Evolutionary conservation across 2,888 invertebrate genomes (phyloP).

Genomic region (Rhodophaea formosa): DNA sequence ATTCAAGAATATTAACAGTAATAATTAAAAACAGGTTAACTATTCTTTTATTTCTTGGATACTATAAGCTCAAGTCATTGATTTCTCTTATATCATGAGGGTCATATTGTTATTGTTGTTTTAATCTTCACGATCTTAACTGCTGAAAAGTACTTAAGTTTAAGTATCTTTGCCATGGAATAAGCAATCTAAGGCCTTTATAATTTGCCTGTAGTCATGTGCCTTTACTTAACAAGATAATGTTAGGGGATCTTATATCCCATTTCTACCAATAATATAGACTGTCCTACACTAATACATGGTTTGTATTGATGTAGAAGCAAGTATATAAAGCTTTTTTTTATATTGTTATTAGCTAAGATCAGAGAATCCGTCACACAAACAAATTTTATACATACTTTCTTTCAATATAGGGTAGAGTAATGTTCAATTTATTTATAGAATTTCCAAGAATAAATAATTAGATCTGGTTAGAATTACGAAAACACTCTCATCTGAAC

Average conservation of each 20-base stretch:
- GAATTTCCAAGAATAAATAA: background rate
- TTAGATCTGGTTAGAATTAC: conserved; percentile 8
- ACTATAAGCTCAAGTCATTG: background rate
- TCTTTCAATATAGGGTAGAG: background rate
- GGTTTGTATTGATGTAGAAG: background rate
- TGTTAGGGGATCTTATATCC: conserved; percentile 2
- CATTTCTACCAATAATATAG: conserved; percentile 5
- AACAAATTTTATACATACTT: background rate
- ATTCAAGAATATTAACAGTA: background rate
- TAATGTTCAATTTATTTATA: background rate
- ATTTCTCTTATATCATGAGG: background rate
- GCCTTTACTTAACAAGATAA: conserved; percentile 22
- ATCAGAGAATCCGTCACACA: background rate
- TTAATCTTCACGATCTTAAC: background rate
- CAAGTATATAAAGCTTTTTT: background rate
- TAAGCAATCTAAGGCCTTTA: conserved; percentile 19
- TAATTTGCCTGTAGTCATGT: conserved; percentile 22
- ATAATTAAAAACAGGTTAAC: background rate
- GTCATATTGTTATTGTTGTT: conserved; percentile 11
- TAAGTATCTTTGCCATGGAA: conserved; percentile 3
- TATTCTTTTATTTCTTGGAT: background rate
- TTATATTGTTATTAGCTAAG: background rate
- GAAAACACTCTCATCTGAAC: background rate
- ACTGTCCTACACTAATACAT: background rate
- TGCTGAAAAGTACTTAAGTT: conserved; percentile 23